A percentile compares a stretch with the other conserved stretches of the same genome.
phyloP scores from a whole-genome alignment of 2,113 vertebrate species.

The Tapirus terrestris region DNA sequence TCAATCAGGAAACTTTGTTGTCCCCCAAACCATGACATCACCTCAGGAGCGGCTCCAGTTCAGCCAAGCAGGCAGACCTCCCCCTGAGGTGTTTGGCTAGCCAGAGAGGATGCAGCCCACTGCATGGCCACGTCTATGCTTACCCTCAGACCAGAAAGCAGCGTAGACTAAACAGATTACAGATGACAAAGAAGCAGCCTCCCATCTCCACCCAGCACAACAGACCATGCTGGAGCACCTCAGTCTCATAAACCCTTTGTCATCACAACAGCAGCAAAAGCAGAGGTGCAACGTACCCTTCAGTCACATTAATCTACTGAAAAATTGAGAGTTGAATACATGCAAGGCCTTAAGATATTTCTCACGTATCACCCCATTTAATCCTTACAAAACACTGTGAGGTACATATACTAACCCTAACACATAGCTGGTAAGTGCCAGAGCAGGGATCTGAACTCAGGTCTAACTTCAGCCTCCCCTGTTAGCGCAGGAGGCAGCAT shows the following conservation, averaged over 20 bases:
- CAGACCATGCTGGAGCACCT: background rate
- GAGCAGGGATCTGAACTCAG: background rate
- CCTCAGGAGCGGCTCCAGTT: background rate
- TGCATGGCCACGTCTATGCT: fast-evolving
- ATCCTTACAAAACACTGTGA: background rate
- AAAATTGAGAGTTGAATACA: background rate
- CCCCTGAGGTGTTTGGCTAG: background rate
- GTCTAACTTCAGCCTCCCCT: background rate
- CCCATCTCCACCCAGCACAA: background rate
- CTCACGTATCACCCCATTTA: background rate
- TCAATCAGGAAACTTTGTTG: background rate
- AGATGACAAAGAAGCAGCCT: background rate
- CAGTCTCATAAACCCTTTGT: background rate
- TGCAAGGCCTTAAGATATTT: background rate
- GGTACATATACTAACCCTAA: background rate
- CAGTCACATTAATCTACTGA: background rate
- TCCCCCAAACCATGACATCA: fast-evolving
- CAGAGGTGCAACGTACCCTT: fast-evolving
- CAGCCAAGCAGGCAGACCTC: background rate
- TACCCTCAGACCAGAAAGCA: constrained; percentile 36
- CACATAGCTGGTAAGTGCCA: background rate
- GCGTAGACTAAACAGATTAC: background rate
- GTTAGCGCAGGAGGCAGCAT: background rate
- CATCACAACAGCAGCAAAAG: background rate
- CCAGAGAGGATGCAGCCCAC: constrained; percentile 14